Percentiles rank a stretch among this genome's conserved stretches.
Evolutionary conservation across 2,113 vertebrate genomes (phyloP).

Genomic region (Oncorhynchus masou): DNA sequence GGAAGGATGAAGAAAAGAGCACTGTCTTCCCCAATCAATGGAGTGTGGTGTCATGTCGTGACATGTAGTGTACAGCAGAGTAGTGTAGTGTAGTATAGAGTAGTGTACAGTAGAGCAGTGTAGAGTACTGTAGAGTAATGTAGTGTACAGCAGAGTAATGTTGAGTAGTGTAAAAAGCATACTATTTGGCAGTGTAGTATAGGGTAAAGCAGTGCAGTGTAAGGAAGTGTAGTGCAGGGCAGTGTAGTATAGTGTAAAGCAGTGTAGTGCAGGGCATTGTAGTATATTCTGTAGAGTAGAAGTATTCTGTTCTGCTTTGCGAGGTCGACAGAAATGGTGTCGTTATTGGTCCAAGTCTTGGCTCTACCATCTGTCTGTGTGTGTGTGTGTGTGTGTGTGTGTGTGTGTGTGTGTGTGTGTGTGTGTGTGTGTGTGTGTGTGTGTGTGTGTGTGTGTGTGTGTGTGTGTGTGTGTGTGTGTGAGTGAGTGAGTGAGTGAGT

Average conservation of each 20-base stretch:
- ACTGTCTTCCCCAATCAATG: too few relatives aligned
- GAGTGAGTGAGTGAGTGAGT: background rate
- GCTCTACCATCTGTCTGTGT: background rate
- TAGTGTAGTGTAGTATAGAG: too few relatives aligned
- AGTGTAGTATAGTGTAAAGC: background rate
- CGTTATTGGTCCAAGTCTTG: background rate
- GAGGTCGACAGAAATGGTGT: background rate
- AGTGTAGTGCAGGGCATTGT: rapidly evolving
- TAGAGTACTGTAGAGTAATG: too few relatives aligned
- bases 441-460: background rate
- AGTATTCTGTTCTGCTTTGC: background rate
- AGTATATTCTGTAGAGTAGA: too few relatives aligned
- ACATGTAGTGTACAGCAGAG: too few relatives aligned
- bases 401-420: too few relatives aligned
- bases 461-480: background rate
- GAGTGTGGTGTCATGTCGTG: too few relatives aligned
- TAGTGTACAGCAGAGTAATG: too few relatives aligned
- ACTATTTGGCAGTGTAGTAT: too few relatives aligned
- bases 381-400: background rate
- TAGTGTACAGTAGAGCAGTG: background rate
- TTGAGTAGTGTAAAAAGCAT: too few relatives aligned
- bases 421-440: background rate
- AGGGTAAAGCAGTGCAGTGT: too few relatives aligned
- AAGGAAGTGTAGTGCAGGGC: rapidly evolving
- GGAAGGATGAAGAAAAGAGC: background rate